Evolutionary conservation across 2,113 vertebrate species (phyloP).

Genomic region (Lepus americanus): DNA sequence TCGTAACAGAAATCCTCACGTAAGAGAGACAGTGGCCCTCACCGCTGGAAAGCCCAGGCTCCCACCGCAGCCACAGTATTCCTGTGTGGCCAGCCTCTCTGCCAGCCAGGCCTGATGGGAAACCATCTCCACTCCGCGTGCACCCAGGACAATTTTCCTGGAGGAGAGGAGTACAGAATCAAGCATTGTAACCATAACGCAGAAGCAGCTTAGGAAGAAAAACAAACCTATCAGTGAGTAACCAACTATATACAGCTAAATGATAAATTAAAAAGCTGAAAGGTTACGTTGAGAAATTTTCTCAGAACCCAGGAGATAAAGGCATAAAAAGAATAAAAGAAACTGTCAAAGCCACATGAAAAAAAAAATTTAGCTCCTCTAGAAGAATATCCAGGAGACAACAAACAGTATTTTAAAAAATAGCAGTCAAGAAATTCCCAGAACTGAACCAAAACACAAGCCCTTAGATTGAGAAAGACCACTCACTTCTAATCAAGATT

Average conservation of each 20-base stretch:
- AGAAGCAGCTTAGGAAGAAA: not conserved
- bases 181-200: constrained; percentile 44
- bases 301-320: constrained; percentile 69
- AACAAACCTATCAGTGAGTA: not conserved
- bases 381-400: constrained; percentile 56
- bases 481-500: constrained; percentile 24
- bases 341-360: not conserved
- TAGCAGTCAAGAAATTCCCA: constrained; percentile 54
- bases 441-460: constrained; percentile 53
- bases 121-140: not conserved
- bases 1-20: not conserved
- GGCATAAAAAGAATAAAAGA: constrained; percentile 39
- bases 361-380: constrained; percentile 18
- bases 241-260: not conserved
- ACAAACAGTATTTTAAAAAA: constrained; percentile 36
- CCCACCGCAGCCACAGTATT: not conserved
- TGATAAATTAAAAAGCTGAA: constrained; percentile 1
- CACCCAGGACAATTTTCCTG: not conserved
- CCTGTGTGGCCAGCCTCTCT: not conserved
- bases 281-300: constrained; percentile 45
- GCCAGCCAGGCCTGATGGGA: not conserved
- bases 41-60: not conserved
- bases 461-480: constrained; percentile 37
- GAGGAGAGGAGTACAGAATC: not conserved
- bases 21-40: not conserved